phyloP scores from a whole-genome alignment of 2,888 invertebrate species.

The Drosophila helvetica region DNA sequence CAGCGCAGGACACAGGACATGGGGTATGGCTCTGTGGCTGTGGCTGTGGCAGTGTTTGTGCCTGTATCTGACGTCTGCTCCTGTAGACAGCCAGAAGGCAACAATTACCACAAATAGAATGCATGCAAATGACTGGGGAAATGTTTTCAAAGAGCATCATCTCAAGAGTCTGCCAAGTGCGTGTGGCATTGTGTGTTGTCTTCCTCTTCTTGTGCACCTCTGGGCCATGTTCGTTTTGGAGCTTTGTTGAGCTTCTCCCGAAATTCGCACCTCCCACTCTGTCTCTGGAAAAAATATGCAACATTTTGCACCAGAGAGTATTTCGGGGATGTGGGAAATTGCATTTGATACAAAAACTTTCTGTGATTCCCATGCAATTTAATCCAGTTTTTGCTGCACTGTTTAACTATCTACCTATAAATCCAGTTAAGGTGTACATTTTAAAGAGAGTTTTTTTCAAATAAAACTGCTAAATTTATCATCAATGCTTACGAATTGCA shows the following conservation, averaged over 20 bases:
- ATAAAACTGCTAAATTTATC: too few species aligned
- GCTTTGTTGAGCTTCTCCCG: too few species aligned
- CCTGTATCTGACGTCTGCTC: constrained; percentile 34
- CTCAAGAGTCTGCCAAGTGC: neutral
- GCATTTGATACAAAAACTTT: neutral
- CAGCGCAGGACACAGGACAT: constrained; percentile 1
- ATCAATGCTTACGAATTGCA: too few species aligned
- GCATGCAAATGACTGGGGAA: constrained; percentile 14
- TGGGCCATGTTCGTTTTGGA: neutral
- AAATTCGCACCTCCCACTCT: too few species aligned
- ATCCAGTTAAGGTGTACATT: too few species aligned
- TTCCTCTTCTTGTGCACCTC: neutral
- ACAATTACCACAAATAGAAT: constrained; percentile 63
- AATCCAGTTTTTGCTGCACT: neutral
- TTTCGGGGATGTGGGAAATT: neutral
- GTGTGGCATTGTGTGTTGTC: neutral
- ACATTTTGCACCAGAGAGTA: neutral
- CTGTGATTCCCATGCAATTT: neutral
- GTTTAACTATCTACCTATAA: too few species aligned
- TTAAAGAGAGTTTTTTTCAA: too few species aligned
- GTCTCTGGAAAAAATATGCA: too few species aligned
- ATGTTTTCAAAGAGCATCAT: constrained; percentile 1
- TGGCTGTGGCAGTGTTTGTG: constrained; percentile 8
- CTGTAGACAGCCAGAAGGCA: constrained; percentile 64
- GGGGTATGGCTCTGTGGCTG: neutral